These are phyloP conservation scores for Melanostigma gelatinosum DNA, from an alignment of 2,113 vertebrate species.

Conservation along the genomic window DNA sequence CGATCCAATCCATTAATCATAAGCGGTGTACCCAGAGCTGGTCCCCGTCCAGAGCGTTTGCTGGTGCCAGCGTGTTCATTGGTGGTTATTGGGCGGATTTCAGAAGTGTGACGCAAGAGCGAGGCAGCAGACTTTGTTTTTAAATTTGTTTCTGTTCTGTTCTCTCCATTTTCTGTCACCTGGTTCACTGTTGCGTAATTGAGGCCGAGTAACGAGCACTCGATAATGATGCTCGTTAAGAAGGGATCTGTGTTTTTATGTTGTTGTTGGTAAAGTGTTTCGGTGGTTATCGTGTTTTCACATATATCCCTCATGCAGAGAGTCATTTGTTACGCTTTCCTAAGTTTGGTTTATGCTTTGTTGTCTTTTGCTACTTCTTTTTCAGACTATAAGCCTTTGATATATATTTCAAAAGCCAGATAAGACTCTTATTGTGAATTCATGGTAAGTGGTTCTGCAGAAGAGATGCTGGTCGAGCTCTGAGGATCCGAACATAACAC, in stretches of 20 bases:
- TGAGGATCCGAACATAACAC: neutral
- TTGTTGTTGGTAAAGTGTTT: conserved; percentile 3
- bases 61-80: conserved; percentile 70
- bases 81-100: conserved; percentile 77
- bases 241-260: conserved; percentile 6
- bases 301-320: neutral
- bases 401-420: conserved; percentile 3
- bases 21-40: conserved; percentile 54
- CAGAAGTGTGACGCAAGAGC: conserved; percentile 63
- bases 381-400: neutral
- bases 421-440: conserved; percentile 34
- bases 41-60: conserved; percentile 40
- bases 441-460: neutral
- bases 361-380: neutral
- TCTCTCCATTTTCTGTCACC: conserved; percentile 41
- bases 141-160: conserved; percentile 30
- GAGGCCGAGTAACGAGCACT: conserved; percentile 5
- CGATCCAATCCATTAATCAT: conserved; percentile 71
- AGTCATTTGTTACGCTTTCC: neutral
- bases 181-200: neutral
- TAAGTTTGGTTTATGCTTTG: neutral
- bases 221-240: conserved; percentile 33
- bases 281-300: neutral
- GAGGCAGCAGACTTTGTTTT: conserved; percentile 47
- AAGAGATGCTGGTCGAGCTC: neutral